These are phyloP conservation scores for Paraescarpia echinospica DNA, from an alignment of 1,140 invertebrate species.

Conservation along the genomic window DNA sequence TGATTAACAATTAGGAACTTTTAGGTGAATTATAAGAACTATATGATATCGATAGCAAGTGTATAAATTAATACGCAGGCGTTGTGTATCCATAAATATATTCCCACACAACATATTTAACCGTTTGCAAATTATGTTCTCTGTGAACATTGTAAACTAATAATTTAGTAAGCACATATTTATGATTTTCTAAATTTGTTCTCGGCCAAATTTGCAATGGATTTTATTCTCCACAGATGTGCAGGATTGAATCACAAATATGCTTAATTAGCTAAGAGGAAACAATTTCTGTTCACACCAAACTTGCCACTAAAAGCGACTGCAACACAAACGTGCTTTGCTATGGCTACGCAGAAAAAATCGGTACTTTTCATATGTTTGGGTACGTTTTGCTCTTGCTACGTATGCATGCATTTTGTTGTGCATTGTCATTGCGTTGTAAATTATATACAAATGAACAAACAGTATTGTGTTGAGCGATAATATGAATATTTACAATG, in stretches of 20 bases:
- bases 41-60: neutral
- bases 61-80: neutral
- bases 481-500: neutral
- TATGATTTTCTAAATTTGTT: neutral
- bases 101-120: neutral
- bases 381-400: neutral
- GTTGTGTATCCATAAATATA: neutral
- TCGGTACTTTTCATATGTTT: conserved; percentile 15
- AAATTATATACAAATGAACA: neutral
- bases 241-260: neutral
- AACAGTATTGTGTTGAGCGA: neutral
- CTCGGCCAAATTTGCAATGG: neutral
- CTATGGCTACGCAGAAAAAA: neutral
- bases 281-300: neutral
- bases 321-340: neutral
- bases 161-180: neutral
- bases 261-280: neutral
- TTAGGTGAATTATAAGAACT: neutral
- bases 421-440: neutral
- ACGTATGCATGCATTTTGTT: neutral
- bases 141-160: neutral
- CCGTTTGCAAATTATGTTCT: neutral
- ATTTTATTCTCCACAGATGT: neutral
- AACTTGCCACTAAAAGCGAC: neutral
- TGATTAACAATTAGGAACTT: neutral